phyloP scores from a whole-genome alignment of 2,797 vertebrate species.

The Avahi laniger region DNA sequence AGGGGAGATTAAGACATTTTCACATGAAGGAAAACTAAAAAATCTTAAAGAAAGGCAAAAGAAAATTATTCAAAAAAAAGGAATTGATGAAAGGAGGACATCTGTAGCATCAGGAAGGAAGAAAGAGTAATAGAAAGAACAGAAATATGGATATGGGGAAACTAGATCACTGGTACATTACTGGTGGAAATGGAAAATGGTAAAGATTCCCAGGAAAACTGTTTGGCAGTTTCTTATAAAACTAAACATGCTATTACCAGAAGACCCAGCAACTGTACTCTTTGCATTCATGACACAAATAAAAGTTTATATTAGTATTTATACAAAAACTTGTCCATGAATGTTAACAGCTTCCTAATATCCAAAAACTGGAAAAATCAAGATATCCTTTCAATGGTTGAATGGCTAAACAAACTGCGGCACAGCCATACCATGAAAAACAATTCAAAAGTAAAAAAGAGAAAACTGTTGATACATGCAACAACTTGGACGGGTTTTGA shows the following conservation, averaged over 20 bases:
- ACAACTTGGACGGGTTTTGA: background rate
- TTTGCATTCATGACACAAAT: background rate
- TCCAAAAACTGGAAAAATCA: background rate
- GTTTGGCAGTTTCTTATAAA: background rate
- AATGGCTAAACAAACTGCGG: background rate
- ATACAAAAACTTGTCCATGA: background rate
- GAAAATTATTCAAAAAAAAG: background rate
- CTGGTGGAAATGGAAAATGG: background rate
- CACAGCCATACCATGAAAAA: background rate
- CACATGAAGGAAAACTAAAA: background rate
- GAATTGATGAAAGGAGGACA: background rate
- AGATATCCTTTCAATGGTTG: background rate
- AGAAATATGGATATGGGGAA: background rate
- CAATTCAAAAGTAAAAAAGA: background rate
- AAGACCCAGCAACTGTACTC: background rate
- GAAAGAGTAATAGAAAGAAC: background rate
- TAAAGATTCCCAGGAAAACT: background rate
- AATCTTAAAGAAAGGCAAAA: background rate
- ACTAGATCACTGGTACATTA: background rate
- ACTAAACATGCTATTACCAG: background rate
- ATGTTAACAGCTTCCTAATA: background rate
- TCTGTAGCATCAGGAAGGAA: background rate
- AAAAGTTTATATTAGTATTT: background rate
- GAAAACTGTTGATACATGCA: background rate
- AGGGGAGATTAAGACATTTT: background rate